These are phyloP conservation scores for Cepaea hortensis DNA, from an alignment of 2,888 invertebrate genomes.

Conservation along the genomic window DNA sequence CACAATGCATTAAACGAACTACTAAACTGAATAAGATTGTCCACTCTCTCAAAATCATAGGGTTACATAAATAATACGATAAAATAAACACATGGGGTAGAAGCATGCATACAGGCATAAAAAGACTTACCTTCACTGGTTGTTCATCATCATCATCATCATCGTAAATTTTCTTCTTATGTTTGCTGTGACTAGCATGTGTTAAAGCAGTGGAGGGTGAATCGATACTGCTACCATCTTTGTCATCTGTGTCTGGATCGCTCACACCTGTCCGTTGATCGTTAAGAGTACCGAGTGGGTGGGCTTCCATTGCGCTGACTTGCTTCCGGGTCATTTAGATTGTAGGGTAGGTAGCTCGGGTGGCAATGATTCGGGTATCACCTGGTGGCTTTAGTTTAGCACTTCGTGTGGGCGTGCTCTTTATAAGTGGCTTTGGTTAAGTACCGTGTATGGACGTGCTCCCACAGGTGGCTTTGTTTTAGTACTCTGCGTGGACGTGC, in stretches of 20 bases:
- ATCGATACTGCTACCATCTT: neutral
- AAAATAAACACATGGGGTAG: neutral
- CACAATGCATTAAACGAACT: no score
- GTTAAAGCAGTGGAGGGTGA: neutral
- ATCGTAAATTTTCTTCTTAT: neutral
- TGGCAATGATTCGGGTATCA: no score
- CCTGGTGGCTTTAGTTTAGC: no score
- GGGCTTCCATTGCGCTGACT: slow-evolving; percentile 7
- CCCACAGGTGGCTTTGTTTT: no score
- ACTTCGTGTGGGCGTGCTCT: no score
- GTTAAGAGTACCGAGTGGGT: neutral
- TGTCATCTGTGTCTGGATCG: neutral
- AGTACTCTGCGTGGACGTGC: no score
- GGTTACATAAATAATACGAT: no score
- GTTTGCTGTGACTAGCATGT: neutral
- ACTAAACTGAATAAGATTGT: no score
- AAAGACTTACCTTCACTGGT: neutral
- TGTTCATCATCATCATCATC: slow-evolving; percentile 22
- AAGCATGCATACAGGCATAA: neutral
- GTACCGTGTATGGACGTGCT: no score
- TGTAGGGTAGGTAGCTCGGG: no score
- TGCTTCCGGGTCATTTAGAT: slow-evolving; percentile 9
- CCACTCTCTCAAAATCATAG: no score
- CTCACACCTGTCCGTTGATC: neutral
- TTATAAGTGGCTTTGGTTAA: no score